Evolutionary conservation across 2,113 vertebrate genomes (phyloP).

Genomic region (Hippopotamus amphibius): DNA sequence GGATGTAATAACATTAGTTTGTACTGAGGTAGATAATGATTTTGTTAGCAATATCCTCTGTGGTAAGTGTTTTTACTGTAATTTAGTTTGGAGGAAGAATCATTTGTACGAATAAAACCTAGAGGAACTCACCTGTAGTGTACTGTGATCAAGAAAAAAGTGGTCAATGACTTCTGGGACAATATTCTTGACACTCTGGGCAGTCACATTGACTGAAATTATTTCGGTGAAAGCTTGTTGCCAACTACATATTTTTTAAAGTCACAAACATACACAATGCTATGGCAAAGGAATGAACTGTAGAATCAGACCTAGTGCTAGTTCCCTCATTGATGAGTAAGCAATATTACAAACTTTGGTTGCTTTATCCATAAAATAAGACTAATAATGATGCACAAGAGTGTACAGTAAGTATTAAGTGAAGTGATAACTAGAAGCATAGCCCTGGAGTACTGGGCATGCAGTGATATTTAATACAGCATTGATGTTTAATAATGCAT

Average conservation of each 20-base stretch:
- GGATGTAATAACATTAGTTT: slow-evolving; percentile 84
- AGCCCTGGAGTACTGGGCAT: background rate
- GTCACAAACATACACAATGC: background rate
- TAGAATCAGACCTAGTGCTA: background rate
- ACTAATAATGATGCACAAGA: background rate
- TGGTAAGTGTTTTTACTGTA: slow-evolving; percentile 83
- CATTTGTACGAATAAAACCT: slow-evolving; percentile 78
- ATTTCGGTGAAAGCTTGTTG: slow-evolving; percentile 5
- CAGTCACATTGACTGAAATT: background rate
- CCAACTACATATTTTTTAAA: background rate
- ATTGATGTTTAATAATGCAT: background rate
- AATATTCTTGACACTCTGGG: slow-evolving; percentile 14
- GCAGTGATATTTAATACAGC: too few relatives aligned
- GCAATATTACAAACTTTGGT: background rate
- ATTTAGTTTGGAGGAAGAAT: slow-evolving; percentile 82
- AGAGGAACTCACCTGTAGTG: slow-evolving; percentile 66
- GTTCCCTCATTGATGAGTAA: background rate
- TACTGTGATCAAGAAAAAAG: slow-evolving; percentile 19
- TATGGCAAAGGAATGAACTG: background rate
- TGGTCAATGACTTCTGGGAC: slow-evolving; percentile 11
- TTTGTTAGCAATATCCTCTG: slow-evolving; percentile 85
- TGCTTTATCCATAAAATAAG: background rate
- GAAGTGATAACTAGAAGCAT: background rate
- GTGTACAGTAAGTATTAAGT: background rate
- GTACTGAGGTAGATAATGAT: slow-evolving; percentile 83